Base-by-base conservation (phyloP, 1,140 invertebrate species). In the Drosophila rufa region DNA sequence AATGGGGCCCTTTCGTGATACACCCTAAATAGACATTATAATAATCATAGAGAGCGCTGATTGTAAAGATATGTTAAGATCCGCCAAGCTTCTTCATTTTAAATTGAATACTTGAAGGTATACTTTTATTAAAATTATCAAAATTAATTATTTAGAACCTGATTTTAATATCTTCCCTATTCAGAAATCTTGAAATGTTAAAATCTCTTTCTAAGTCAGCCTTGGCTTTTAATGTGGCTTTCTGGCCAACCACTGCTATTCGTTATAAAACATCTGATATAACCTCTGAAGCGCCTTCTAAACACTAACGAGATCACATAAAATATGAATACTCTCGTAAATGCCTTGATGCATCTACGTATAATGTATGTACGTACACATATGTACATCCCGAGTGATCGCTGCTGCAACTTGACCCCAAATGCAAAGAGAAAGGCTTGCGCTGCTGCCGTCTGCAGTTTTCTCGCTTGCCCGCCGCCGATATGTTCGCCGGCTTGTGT, bases 381-480 rank as follows among this genome's bases (percentile, higher is more conserved):
- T 48, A n/a, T n/a, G n/a, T n/a, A 75, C 48, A 57, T 61, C 33
- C 43, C 38, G 50, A 60, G 46, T 38, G 55, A 47, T 73, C 45
- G 70, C 51, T 74, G 53, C 68, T 74, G 53, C 68, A 69, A 71
- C 64, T 43, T 75, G 68, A 69, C 62, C 70, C 70, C 69, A 47
- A 57, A 80, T 61, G 45, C 80, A 83, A 83, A 83, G 80, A 76
- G 80, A 83, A 83, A 83, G 80, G 79, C 71, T 53, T 22, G 51
- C 12, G 5, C 17, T 55, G 51, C 33, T 56, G 56, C 48, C 46
- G 60, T 82, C 74, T 58, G 58, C 53, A 38, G 45, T 43, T 48
- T 46, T 69, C 53, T 38, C 46, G 36, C 40, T 64, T 58, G 25
- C 47, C 55, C 51, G 27, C 47, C 51, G 27, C 17, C 30, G 48